phyloP scores from a whole-genome alignment of 2,888 invertebrate genomes.

The Thalpophila matura region DNA sequence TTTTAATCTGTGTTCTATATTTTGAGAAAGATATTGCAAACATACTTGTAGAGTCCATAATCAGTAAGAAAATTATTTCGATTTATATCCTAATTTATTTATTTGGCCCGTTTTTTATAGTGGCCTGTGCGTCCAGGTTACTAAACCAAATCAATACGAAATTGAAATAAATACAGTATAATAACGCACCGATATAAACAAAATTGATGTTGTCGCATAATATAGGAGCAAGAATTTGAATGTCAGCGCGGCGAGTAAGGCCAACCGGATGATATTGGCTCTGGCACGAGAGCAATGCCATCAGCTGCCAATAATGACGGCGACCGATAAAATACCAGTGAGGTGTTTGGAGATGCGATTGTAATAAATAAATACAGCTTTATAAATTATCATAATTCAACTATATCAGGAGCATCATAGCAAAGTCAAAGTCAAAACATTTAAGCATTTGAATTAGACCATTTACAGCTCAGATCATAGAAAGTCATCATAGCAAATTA shows the following conservation, averaged over 20 bases:
- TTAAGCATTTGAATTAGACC: background rate
- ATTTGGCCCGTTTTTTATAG: too few relatives aligned
- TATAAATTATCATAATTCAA: background rate
- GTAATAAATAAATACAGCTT: constrained; percentile 18
- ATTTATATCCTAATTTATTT: too few relatives aligned
- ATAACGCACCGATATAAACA: constrained; percentile 25
- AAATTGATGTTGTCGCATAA: constrained; percentile 32
- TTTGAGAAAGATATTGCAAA: too few relatives aligned
- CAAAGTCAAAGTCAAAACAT: too few relatives aligned
- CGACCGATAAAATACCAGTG: constrained; percentile 16
- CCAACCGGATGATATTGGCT: constrained; percentile 42
- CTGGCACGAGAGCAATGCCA: constrained; percentile 25
- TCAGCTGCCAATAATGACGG: constrained; percentile 51
- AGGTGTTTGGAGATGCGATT: background rate
- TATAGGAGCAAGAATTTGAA: constrained; percentile 39
- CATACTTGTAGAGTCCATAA: too few relatives aligned
- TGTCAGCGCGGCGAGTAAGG: constrained; percentile 56
- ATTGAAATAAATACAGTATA: background rate
- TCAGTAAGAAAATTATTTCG: too few relatives aligned
- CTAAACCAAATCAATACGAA: too few relatives aligned
- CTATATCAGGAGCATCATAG: background rate
- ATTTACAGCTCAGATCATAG: too few relatives aligned
- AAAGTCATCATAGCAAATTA: too few relatives aligned
- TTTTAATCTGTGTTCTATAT: too few relatives aligned
- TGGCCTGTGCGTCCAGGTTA: too few relatives aligned